Percentiles rank a stretch among this genome's conserved stretches.
These are phyloP conservation scores for Caenorhabditis sp. DNA, from an alignment of 2,888 invertebrate genomes.

Conservation along the genomic window DNA sequence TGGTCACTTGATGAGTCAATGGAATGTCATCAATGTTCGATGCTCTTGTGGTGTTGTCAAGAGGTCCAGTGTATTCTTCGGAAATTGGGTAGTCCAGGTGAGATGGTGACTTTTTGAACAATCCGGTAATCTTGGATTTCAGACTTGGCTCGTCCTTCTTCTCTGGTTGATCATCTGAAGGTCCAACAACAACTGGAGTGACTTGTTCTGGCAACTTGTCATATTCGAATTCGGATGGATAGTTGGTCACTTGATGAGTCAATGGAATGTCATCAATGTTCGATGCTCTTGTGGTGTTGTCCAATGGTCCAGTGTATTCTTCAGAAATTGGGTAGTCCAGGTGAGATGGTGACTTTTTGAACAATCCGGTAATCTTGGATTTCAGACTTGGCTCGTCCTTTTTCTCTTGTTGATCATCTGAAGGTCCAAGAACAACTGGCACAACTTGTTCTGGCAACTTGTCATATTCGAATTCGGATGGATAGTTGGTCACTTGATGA, in stretches of 20 bases:
- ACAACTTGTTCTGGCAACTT: constrained; percentile 12
- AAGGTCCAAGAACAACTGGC: constrained; percentile 5
- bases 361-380: constrained; percentile 21
- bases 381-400: constrained; percentile 16
- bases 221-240: constrained; percentile 15
- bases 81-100: constrained; percentile 47
- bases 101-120: too few species aligned
- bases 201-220: constrained; percentile 16
- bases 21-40: constrained; percentile 45
- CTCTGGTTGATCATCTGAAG: constrained; percentile 9
- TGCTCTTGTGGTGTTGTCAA: constrained; percentile 28
- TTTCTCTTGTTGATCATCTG: constrained; percentile 14
- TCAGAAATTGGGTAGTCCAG: constrained; percentile 43
- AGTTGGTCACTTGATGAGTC: constrained; percentile 29
- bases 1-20: constrained; percentile 44
- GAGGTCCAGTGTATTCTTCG: constrained; percentile 44
- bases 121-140: constrained; percentile 27
- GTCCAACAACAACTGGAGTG: constrained; percentile 11
- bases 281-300: constrained; percentile 9
- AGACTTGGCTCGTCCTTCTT: constrained; percentile 7
- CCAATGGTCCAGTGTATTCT: constrained; percentile 30
- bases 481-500: background rate
- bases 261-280: constrained; percentile 35
- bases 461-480: constrained; percentile 32
- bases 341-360: constrained; percentile 37